Base-by-base conservation (phyloP, 2,797 vertebrate species). In the Pangasius krempfi region DNA sequence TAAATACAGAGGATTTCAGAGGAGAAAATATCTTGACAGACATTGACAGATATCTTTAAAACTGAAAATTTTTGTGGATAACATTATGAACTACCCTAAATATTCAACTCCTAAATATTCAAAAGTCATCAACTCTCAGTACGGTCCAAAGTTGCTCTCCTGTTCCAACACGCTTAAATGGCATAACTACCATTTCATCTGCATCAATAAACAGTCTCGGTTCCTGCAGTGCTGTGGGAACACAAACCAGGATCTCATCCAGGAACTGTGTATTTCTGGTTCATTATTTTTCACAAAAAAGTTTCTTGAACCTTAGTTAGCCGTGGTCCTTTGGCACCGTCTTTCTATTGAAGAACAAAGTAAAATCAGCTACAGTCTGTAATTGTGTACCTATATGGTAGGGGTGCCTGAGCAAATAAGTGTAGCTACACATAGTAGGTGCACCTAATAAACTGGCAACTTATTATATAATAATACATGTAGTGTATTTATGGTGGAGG, bases 401-500 rank as follows among this genome's bases (percentile, higher is more conserved):
- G 22, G 40, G 9, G 10, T 44, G 33, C 7, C 6, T 72, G 27
- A 30, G 68, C 16, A 75, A 47, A 27, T 47, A 47, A 33, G 9
- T 30, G 44, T 52, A n/a, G 47, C 75, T 37, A 37, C 30, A 10
- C 22, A 18, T 47, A 4, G 4, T 13, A 54, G 3, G 37, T 64
- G 80, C 25, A 82, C 80, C 80, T 82, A 62, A 82, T 82, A 82
- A 82, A 7, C 56, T 44, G 56, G 80, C 80, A 82, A 82, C 56
- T 40, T 12, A 1, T 44, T 25, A 62, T 84, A 13, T n/a, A 84
- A 47, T 18, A n/a, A 50, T 66, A 66, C 1, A 16, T 37, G 3
- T 52, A 40, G 7, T 60, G 16, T 58, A 16, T 73, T 89, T 70
- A 37, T 84, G 81, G 47, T 27, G 50, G 88, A 89, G 90, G 81